phyloP scores from a whole-genome alignment of 1,140 invertebrate genomes.

The Drosophila subpulchrella region DNA sequence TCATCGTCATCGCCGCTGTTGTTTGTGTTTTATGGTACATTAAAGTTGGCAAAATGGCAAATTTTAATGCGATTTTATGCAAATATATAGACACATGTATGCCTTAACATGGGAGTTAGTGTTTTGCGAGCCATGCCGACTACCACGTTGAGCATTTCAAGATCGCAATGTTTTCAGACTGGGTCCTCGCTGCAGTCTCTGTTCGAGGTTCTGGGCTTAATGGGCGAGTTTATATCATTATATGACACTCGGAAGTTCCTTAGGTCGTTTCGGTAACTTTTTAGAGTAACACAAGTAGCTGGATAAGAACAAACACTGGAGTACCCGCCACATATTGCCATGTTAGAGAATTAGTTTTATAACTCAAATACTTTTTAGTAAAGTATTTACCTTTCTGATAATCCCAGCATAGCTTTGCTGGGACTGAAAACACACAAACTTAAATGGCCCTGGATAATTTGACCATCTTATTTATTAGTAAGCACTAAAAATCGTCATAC shows the following conservation, averaged over 20 bases:
- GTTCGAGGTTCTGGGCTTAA: constrained; percentile 24
- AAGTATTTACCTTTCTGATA: too few species aligned
- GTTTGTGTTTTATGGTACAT: constrained; percentile 75
- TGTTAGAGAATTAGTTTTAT: too few species aligned
- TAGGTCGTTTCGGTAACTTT: constrained; percentile 23
- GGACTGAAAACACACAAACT: background rate
- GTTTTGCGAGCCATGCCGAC: constrained; percentile 13
- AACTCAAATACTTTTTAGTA: too few species aligned
- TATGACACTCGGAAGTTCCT: constrained; percentile 26
- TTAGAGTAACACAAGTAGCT: background rate
- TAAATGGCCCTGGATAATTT: background rate
- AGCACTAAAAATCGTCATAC: background rate
- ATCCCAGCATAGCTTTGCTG: background rate
- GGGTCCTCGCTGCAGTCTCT: constrained; percentile 12
- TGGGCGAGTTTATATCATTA: constrained; percentile 22
- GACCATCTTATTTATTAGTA: background rate
- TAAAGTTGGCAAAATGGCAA: constrained; percentile 80
- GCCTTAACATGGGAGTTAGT: constrained; percentile 8
- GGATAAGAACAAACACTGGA: background rate
- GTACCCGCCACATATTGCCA: too few species aligned
- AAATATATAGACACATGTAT: constrained; percentile 52
- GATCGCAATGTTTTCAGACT: background rate
- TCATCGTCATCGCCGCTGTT: constrained; percentile 36
- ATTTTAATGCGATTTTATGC: constrained; percentile 81
- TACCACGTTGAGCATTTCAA: constrained; percentile 8